Evolutionary conservation across 2,113 vertebrate species (phyloP), one percentile per base, ranked within the genome.

Genomic region (Platysteira castanea): DNA sequence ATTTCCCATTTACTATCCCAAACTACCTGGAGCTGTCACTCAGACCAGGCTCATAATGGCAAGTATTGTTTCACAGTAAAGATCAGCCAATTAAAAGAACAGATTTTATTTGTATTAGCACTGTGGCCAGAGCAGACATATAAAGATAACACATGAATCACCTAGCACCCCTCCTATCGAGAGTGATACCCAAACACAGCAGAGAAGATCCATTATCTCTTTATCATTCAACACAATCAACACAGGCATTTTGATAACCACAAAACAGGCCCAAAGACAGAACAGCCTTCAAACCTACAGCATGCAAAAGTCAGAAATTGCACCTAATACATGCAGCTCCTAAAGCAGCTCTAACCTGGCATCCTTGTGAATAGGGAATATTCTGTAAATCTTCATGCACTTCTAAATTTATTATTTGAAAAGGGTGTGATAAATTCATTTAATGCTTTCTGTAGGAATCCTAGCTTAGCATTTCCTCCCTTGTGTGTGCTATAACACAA

Each of bases 391-490:
- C 65, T 86, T 93, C 63, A 67, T 18, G 53, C 35, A 67, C 31
- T 68, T 82, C 83, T 81, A 35, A 41, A 94, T 84, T 85, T 80
- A 90, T 68, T 52, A 44, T 73, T 71, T 87, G 73, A 83, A 93
- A 95, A 64, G 47, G 10, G 1, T 67, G 37, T 11, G 15, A 76
- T 86, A 79, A 54, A 94, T 88, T 96, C 47, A 73, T 89, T 78
- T 84, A 88, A 94, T 84, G 65, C 46, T 87, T 95, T 53, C 90
- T 95, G 52, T 20, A 73, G 64, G 70, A 89, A 81, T 77, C 76
- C 42, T 5, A 37, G 52, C 63, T 96, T 85, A 87, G 81, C 47
- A 30, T 87, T 81, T 90, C 65, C 67, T 88, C 76, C 76, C 84
- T 86, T 1, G 0, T 23, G 91, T 47, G 75, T 16, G 39, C 91